Evolutionary conservation across 37 sponge, comb jelly and placozoan genomes (phyloP).

Genomic region (Geodia barretti): DNA sequence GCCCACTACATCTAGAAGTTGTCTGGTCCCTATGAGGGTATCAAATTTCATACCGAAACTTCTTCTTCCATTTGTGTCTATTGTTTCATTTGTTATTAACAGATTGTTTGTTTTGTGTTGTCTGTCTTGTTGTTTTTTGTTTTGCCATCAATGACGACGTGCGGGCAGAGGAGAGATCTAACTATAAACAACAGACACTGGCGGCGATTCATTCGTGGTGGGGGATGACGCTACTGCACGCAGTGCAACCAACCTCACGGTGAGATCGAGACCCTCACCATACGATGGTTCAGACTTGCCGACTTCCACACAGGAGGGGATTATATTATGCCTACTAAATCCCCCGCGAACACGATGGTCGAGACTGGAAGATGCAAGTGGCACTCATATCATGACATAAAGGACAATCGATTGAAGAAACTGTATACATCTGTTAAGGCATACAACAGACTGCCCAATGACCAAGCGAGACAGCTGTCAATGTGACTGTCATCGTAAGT

Average conservation of each 20-base stretch:
- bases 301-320: too few species aligned
- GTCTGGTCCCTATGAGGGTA: too few species aligned
- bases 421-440: not conserved
- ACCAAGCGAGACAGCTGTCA: not conserved
- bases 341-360: not conserved
- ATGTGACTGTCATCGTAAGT: not conserved
- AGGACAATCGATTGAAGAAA: not conserved
- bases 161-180: not conserved
- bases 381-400: not conserved
- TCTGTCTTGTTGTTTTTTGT: too few species aligned
- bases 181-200: too few species aligned
- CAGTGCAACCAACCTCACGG: constrained; percentile 2
- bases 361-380: not conserved
- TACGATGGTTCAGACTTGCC: not conserved
- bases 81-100: not conserved
- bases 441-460: not conserved
- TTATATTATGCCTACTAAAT: not conserved
- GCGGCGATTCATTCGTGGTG: not conserved
- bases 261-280: not conserved
- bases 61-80: not conserved
- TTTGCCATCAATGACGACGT: not conserved
- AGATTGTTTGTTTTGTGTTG: too few species aligned
- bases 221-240: constrained; percentile 15
- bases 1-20: too few species aligned
- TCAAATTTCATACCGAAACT: too few species aligned